Base-by-base conservation (phyloP, 2,113 vertebrate genomes). In the Siphamia tubifer region DNA sequence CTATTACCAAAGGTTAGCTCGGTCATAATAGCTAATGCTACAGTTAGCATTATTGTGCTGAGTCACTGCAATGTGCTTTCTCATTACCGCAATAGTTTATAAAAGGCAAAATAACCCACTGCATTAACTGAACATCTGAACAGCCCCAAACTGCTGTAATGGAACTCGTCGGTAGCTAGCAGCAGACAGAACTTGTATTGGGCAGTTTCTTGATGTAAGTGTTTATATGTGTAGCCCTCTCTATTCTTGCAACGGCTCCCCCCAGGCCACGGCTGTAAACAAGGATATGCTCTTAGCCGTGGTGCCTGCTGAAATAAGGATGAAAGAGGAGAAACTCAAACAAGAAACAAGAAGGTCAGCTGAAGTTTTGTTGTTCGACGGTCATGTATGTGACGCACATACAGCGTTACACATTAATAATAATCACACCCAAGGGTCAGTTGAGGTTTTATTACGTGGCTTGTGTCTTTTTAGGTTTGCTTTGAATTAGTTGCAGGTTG, bases 281-380 rank as follows among this genome's bases (percentile, higher is more conserved):
- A 87, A 73, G 68, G 72, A 81, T 79, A 69, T 72, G 81, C 81
- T 87, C 60, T 83, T 82, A 82, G 79, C 65, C 34, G 44, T 65
- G 64, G 35, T 42, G 43, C 27, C 12, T 8, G 49, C 64, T 55
- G 74, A 68, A 80, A 68, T 68, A 65, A 80, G 61, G 66, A 80
- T 64, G 47, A 68, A 76, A 78, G 60, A 56, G 13, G 54, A 56
- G 21, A 60, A 76, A 62, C 31, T 70, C 42, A 13, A 63, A 65
- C 43, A 57, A 19, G 57, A 13, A 63, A 65, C 43, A 57, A 19
- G 57, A 49, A 65, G 42, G 61, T 74, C 64, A 68, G 7, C 20
- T 27, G 3, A 68, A 66, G 65, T 60, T 72, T 39, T 43, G 25
- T 20, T 56, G 42, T 64, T 47, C 11, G 39, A 9, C 28, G 5